Evolutionary conservation across 2,888 invertebrate species (phyloP), one percentile per base, ranked within the genome.

Genomic region (Macrophya annulata): DNA sequence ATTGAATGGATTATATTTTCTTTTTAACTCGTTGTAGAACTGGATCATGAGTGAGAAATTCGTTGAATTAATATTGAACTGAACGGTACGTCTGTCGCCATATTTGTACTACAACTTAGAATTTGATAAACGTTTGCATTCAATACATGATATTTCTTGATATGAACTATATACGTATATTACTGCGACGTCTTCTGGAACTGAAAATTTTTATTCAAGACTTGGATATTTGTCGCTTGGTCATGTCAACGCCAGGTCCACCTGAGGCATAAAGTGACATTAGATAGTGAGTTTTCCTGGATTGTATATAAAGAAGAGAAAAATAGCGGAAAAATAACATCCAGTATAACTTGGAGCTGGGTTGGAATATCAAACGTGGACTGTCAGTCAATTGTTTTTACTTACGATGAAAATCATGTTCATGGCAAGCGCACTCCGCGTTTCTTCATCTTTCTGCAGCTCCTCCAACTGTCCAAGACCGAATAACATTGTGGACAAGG

Each of bases 171-270:
- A 45, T 43, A 68, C 9, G 31, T 68, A n/a, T 45, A 74, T n/a
- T 12, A 45, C 45, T 45, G n/a, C 43, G 3, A 45, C 43, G 43
- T 45, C n/a, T 74, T 45, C 25, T 4, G 45, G 21, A n/a, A 21
- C n/a, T 21, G 21, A 21, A 45, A 21, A 74, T 25, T 74, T 40
- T 74, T 74, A 74, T 45, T 74, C 74, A 4, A 45, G n/a, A 2
- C 21, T 74, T 4, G 10, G 25, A 74, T 74, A 21, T 74, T 45
- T 45, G 74, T 74, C 74, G 74, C 25, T 45, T 45, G 74, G 74
- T 74, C n/a, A 74, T 45, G 74, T 74, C 74, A 74, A 45, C 74
- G 17, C 43, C 74, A 25, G 45, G 45, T 74, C n/a, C 45, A 74
- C 74, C 25, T 5, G 43, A 25, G 21, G 25, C 25, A 43, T 12